phyloP scores from a whole-genome alignment of 92 coral and sea anemone genomes.

The Umimayanthus chanpuru region DNA sequence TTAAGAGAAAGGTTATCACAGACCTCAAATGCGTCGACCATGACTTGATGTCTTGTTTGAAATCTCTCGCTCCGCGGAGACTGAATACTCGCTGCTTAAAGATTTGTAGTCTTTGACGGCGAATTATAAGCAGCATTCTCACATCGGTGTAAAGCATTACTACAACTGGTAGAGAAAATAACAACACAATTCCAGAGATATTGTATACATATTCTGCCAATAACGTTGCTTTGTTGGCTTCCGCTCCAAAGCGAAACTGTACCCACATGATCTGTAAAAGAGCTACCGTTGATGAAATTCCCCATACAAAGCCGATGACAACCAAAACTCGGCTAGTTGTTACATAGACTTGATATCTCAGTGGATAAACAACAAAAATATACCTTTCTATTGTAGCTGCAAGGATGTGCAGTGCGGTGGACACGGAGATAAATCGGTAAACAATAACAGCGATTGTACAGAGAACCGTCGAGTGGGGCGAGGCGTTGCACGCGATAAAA shows the following conservation, averaged over 20 bases:
- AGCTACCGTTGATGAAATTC: background rate
- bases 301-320: background rate
- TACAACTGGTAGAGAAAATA: background rate
- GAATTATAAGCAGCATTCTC: constrained; percentile 8
- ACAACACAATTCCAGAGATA: background rate
- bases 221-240: background rate
- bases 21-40: background rate
- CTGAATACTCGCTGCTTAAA: background rate
- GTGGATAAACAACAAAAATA: background rate
- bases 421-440: constrained; percentile 2
- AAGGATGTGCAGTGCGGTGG: background rate
- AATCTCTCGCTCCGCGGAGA: background rate
- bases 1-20: background rate
- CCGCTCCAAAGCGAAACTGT: background rate
- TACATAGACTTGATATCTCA: background rate
- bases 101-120: background rate
- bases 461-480: background rate
- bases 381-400: background rate
- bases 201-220: background rate
- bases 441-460: background rate
- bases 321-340: background rate
- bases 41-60: background rate
- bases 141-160: constrained; percentile 6
- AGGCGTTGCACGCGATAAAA: constrained; percentile 3
- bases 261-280: background rate